phyloP scores from a whole-genome alignment of 2,113 vertebrate species.

The Pagrus major region DNA sequence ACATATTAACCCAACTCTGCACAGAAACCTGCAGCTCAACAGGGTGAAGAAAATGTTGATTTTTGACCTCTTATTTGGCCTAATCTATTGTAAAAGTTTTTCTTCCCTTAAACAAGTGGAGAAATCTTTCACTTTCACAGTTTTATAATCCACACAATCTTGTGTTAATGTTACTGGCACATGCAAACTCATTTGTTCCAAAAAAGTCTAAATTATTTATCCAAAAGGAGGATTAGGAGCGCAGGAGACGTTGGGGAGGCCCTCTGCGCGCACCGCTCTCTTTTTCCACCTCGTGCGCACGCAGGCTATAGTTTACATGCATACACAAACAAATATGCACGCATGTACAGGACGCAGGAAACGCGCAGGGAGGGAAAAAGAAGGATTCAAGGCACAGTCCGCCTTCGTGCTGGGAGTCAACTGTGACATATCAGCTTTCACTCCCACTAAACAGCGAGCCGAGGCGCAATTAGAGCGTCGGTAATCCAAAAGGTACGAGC shows the following conservation, averaged over 20 bases:
- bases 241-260: background rate
- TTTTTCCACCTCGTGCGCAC: background rate
- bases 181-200: background rate
- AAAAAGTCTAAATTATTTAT: background rate
- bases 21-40: background rate
- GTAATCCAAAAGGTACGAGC: slow-evolving; percentile 16
- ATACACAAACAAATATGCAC: slow-evolving; percentile 17
- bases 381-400: background rate
- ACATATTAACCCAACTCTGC: background rate
- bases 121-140: background rate
- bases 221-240: background rate
- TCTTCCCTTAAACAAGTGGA: background rate
- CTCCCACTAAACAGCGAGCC: slow-evolving; percentile 25
- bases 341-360: background rate
- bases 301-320: background rate
- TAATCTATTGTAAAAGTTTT: background rate
- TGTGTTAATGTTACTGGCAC: background rate
- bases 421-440: slow-evolving; percentile 51
- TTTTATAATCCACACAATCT: background rate
- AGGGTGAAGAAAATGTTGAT: background rate
- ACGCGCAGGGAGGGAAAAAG: background rate
- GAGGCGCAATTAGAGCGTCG: slow-evolving; percentile 41
- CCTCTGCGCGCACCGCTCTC: background rate
- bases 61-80: background rate
- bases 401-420: slow-evolving; percentile 38